These are phyloP conservation scores for Enteromius unitaeniatus DNA, from an alignment of 2,797 vertebrate genomes.

Conservation along the genomic window DNA sequence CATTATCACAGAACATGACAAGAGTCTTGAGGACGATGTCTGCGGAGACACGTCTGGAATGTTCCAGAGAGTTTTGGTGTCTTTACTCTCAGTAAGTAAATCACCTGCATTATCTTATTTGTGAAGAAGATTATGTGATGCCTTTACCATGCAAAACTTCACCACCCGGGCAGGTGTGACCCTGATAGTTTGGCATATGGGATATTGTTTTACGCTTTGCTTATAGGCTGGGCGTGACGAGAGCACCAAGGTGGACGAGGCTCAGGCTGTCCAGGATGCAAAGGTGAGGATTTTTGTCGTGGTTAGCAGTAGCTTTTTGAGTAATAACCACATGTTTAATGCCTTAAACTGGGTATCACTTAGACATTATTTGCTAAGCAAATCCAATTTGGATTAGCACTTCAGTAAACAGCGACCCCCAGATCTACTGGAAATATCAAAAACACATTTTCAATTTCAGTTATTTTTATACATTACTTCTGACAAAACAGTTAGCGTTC, in stretches of 20 bases:
- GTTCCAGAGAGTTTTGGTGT: slow-evolving; percentile 93
- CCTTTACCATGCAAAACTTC: slow-evolving; percentile 26
- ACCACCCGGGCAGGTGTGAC: background rate
- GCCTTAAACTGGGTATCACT: background rate
- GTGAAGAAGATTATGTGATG: background rate
- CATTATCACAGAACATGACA: slow-evolving; percentile 78
- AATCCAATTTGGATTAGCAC: background rate
- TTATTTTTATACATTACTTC: background rate
- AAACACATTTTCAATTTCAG: background rate
- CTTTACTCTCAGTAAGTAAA: slow-evolving; percentile 84
- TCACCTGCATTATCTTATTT: background rate
- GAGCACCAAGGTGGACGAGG: slow-evolving; percentile 78
- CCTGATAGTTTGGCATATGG: background rate
- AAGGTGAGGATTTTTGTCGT: slow-evolving; percentile 75
- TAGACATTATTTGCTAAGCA: background rate
- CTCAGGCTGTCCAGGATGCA: slow-evolving; percentile 83
- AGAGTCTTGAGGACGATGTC: slow-evolving; percentile 86
- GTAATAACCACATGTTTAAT: background rate
- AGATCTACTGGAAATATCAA: background rate
- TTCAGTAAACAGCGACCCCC: background rate
- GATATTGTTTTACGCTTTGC: background rate
- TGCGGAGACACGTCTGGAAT: slow-evolving; percentile 91
- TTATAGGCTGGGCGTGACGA: slow-evolving; percentile 90
- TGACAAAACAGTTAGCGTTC: background rate
- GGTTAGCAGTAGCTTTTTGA: slow-evolving; percentile 3